A percentile compares a stretch with the other conserved stretches of the same genome.
phyloP scores from a whole-genome alignment of 2,888 invertebrate genomes.

The Chorisops tibialis region DNA sequence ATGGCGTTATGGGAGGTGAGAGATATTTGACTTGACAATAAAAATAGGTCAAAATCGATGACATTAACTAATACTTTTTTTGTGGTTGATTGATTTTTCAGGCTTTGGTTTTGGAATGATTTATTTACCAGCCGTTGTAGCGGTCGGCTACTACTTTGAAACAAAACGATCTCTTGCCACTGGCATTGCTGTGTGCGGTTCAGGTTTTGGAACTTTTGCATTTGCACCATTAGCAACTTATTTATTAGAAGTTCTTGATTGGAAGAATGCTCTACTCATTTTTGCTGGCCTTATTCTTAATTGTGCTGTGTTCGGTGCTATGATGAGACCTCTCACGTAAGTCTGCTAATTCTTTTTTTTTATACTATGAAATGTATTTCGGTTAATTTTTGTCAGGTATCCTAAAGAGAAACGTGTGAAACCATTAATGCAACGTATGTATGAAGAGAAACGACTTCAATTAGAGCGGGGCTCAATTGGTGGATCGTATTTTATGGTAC shows the following conservation, averaged over 20 bases:
- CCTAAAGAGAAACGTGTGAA: slow-evolving; percentile 57
- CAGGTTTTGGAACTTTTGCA: slow-evolving; percentile 91
- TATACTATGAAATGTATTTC: neutral
- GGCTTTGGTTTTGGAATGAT: slow-evolving; percentile 91
- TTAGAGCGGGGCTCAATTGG: slow-evolving; percentile 88
- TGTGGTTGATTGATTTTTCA: slow-evolving; percentile 48
- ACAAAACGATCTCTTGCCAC: slow-evolving; percentile 91
- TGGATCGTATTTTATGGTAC: slow-evolving; percentile 81
- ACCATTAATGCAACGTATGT: slow-evolving; percentile 85
- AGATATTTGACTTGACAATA: too few species aligned
- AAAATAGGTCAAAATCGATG: neutral
- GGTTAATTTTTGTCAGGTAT: slow-evolving; percentile 37
- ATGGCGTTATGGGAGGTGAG: slow-evolving; percentile 89
- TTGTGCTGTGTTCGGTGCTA: slow-evolving; percentile 78
- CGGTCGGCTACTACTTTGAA: slow-evolving; percentile 97
- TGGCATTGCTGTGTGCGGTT: slow-evolving; percentile 92
- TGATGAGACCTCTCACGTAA: slow-evolving; percentile 50
- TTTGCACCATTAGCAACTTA: slow-evolving; percentile 87
- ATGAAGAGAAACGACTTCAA: slow-evolving; percentile 86
- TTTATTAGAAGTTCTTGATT: slow-evolving; percentile 73
- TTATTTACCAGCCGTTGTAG: slow-evolving; percentile 94
- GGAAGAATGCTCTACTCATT: slow-evolving; percentile 88
- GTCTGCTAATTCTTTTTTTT: neutral
- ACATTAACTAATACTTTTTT: neutral
- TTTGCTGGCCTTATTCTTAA: slow-evolving; percentile 90